Conservation (phyloP, 2,113 vertebrate species). For the Cettia cetti region DNA sequence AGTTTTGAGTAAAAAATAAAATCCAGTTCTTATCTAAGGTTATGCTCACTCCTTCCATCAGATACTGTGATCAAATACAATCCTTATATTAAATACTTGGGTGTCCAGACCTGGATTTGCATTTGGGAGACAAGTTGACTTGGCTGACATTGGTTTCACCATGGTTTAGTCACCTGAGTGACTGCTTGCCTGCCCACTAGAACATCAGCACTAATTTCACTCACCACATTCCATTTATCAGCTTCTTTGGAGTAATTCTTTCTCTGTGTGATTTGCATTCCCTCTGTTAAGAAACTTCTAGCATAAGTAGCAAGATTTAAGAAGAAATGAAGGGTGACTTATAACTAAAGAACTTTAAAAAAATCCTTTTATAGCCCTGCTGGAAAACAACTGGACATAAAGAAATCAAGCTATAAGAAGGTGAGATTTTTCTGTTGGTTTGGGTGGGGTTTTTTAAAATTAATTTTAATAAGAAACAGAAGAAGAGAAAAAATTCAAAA, state of each 20-base stretch:
- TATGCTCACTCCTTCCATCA: background rate
- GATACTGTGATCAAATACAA: background rate
- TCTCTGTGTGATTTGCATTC: background rate
- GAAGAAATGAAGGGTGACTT: background rate
- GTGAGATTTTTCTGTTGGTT: constrained; percentile 61
- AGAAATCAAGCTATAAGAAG: constrained; percentile 98
- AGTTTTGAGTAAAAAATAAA: background rate
- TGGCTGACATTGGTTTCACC: background rate
- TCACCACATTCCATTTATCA: background rate
- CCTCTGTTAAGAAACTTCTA: background rate
- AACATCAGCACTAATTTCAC: background rate
- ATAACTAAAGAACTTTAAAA: background rate
- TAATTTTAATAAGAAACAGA: background rate
- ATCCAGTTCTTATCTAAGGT: background rate
- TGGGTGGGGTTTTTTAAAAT: background rate
- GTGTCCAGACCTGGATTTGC: background rate
- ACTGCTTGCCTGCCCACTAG: background rate
- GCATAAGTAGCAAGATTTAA: background rate
- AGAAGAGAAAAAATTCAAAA: background rate
- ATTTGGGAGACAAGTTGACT: background rate
- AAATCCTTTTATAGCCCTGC: constrained; percentile 78
- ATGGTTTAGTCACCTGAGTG: background rate
- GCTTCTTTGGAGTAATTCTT: background rate
- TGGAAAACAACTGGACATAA: constrained; percentile 90
- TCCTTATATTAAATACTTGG: background rate